A percentile compares a stretch with the other conserved stretches of the same genome.
These are phyloP conservation scores for Drosophila histrio DNA, from an alignment of 2,888 invertebrate genomes.

Conservation along the genomic window DNA sequence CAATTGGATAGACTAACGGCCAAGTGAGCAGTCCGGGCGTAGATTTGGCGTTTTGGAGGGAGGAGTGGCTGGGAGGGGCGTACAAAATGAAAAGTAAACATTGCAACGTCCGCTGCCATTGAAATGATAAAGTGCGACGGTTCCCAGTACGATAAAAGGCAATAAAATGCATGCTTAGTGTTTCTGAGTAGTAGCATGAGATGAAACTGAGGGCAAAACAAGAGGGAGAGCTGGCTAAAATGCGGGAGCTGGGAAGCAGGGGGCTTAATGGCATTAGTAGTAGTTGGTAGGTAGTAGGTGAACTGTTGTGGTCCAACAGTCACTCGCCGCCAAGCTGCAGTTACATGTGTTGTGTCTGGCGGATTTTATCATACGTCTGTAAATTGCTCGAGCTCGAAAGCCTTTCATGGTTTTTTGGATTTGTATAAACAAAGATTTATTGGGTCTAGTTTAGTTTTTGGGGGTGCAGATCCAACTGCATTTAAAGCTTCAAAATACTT, in stretches of 20 bases:
- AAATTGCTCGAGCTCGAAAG: slow-evolving; percentile 63
- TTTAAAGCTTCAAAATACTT: slow-evolving; percentile 28
- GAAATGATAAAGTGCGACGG: slow-evolving; percentile 76
- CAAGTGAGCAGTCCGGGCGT: slow-evolving; percentile 61
- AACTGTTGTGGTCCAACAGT: slow-evolving; percentile 30
- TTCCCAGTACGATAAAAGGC: slow-evolving; percentile 66
- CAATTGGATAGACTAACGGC: slow-evolving; percentile 67
- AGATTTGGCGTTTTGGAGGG: slow-evolving; percentile 18
- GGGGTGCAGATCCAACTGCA: slow-evolving; percentile 3
- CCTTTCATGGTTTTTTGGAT: slow-evolving; percentile 72
- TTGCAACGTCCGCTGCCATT: slow-evolving; percentile 64
- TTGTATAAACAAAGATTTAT: slow-evolving; percentile 77
- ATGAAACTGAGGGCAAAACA: not conserved
- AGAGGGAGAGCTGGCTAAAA: not conserved
- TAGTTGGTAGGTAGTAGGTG: slow-evolving; percentile 18
- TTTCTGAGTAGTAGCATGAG: slow-evolving; percentile 21
- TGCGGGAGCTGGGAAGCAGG: not conserved
- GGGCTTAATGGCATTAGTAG: slow-evolving; percentile 65
- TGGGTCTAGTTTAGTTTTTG: slow-evolving; percentile 46
- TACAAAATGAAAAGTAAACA: slow-evolving; percentile 80
- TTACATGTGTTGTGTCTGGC: slow-evolving; percentile 46
- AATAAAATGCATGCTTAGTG: slow-evolving; percentile 79
- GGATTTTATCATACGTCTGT: slow-evolving; percentile 28
- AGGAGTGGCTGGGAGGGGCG: slow-evolving; percentile 12
- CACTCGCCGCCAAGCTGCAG: slow-evolving; percentile 45